These are phyloP conservation scores for Centrocercus urophasianus DNA, from an alignment of 2,113 vertebrate species.

Conservation along the genomic window DNA sequence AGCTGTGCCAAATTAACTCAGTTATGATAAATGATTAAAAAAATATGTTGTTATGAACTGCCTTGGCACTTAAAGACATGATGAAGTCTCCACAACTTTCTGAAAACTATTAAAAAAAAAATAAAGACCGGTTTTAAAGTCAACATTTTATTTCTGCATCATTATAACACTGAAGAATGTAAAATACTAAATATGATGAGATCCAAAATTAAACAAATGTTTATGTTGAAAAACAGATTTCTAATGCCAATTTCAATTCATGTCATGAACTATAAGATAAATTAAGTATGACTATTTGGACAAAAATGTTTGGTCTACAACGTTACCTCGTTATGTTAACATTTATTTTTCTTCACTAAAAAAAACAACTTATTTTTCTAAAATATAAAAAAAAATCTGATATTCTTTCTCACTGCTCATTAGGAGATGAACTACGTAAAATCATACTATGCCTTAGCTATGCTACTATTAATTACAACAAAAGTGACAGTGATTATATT, in stretches of 20 bases:
- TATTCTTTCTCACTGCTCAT: neutral
- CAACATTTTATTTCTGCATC: neutral
- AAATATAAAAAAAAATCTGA: neutral
- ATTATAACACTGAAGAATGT: neutral
- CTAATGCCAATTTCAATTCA: neutral
- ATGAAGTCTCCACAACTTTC: neutral
- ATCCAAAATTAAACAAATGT: neutral
- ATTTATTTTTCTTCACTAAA: neutral
- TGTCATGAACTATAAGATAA: neutral
- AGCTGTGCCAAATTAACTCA: conserved; percentile 43
- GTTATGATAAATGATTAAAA: neutral
- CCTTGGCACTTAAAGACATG: neutral
- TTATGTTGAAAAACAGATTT: neutral
- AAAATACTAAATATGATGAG: neutral
- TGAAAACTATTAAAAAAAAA: conserved; percentile 3
- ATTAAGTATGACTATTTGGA: neutral
- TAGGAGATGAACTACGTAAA: neutral
- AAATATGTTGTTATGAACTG: neutral
- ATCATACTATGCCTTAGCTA: neutral
- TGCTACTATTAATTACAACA: neutral
- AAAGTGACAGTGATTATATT: neutral
- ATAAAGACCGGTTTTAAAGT: neutral
- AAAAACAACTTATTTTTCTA: neutral
- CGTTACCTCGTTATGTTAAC: neutral
- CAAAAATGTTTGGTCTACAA: neutral